Conservation (phyloP, 2,797 vertebrate species). For the Chromis chromis region DNA sequence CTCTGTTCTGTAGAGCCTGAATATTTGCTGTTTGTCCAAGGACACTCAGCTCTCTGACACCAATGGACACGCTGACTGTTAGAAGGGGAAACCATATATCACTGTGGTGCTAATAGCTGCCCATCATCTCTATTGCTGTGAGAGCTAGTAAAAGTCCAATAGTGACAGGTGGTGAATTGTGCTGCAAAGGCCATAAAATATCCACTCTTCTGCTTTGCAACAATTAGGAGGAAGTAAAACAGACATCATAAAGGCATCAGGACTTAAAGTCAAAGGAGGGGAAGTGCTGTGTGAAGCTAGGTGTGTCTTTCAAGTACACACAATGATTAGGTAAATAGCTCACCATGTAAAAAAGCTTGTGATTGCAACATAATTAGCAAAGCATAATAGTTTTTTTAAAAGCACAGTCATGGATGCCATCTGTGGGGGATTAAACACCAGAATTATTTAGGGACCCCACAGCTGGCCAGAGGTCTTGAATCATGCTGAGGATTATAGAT, state of each 20-base stretch:
- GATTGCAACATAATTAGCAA: neutral
- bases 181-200: constrained; percentile 60
- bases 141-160: constrained; percentile 51
- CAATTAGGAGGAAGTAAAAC: constrained; percentile 61
- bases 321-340: constrained; percentile 27
- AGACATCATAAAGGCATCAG: constrained; percentile 49
- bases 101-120: constrained; percentile 61
- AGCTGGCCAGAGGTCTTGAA: constrained; percentile 10
- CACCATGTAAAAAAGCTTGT: constrained; percentile 6
- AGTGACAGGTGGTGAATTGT: constrained; percentile 64
- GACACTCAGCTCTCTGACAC: constrained; percentile 42
- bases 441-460: constrained; percentile 7
- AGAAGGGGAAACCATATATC: constrained; percentile 55
- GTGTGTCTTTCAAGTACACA: constrained; percentile 29
- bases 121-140: constrained; percentile 59
- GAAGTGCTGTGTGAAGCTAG: constrained; percentile 7
- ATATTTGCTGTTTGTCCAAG: constrained; percentile 57
- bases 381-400: neutral
- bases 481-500: neutral
- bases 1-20: constrained; percentile 7
- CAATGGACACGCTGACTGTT: constrained; percentile 42
- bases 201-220: constrained; percentile 44
- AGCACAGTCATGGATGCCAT: constrained; percentile 9
- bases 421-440: constrained; percentile 11
- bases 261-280: constrained; percentile 12